phyloP scores from a whole-genome alignment of 2,888 invertebrate genomes.

The Notodonta dromedarius region DNA sequence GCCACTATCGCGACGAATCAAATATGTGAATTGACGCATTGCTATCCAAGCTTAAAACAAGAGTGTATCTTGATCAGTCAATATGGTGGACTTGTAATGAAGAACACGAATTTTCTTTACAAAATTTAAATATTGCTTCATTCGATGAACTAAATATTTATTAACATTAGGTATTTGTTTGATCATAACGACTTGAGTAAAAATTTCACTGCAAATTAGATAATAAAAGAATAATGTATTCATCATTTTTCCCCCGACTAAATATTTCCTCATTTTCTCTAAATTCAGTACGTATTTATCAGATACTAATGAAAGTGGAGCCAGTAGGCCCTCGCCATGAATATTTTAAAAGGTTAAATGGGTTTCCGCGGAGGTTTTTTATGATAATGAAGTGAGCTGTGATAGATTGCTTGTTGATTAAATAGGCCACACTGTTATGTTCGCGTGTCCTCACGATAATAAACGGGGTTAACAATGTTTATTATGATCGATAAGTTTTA shows the following conservation, averaged over 20 bases:
- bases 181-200: slow-evolving; percentile 16
- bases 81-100: too few relatives aligned
- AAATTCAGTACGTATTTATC: slow-evolving; percentile 37
- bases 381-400: slow-evolving; percentile 34
- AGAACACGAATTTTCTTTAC: too few relatives aligned
- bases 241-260: neutral
- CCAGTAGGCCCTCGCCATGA: slow-evolving; percentile 39
- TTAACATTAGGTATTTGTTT: too few relatives aligned
- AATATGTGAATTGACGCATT: neutral
- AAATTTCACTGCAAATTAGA: slow-evolving; percentile 9
- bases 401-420: slow-evolving; percentile 25
- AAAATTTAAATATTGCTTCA: too few relatives aligned
- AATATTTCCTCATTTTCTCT: slow-evolving; percentile 1
- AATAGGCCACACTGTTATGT: neutral
- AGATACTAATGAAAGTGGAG: slow-evolving; percentile 49
- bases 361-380: slow-evolving; percentile 34
- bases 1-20: neutral
- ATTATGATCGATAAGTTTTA: too few relatives aligned
- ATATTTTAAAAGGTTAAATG: slow-evolving; percentile 45
- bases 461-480: neutral
- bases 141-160: too few relatives aligned
- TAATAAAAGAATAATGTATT: slow-evolving; percentile 14
- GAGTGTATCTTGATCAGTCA: too few relatives aligned
- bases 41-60: too few relatives aligned
- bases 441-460: neutral